phyloP scores from a whole-genome alignment of 2,888 invertebrate species.

The Tetranychus truncatus region DNA sequence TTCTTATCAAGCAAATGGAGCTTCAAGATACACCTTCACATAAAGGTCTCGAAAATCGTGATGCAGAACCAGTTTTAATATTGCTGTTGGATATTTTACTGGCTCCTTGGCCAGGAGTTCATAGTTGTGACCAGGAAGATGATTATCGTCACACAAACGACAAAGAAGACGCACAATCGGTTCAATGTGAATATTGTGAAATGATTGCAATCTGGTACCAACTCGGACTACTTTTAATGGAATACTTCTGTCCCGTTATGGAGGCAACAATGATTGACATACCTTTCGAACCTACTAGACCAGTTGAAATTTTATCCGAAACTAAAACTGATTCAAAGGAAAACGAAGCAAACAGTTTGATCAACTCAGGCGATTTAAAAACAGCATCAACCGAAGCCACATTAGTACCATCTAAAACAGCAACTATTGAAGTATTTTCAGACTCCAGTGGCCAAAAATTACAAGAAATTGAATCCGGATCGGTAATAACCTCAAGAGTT shows the following conservation, averaged over 20 bases:
- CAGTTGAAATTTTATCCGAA: neutral
- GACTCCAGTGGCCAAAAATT: neutral
- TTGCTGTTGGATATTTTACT: constrained; percentile 55
- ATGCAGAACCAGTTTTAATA: constrained; percentile 50
- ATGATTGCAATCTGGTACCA: constrained; percentile 88
- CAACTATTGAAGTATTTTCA: neutral
- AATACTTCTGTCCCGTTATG: constrained; percentile 55
- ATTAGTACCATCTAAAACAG: neutral
- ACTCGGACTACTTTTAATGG: constrained; percentile 56
- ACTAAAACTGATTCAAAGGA: neutral
- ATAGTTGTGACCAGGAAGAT: constrained; percentile 34
- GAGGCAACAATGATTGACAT: constrained; percentile 51
- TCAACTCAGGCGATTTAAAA: neutral
- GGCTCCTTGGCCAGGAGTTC: constrained; percentile 50
- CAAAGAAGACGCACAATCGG: constrained; percentile 29
- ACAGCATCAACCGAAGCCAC: neutral
- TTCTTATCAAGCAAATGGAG: constrained; percentile 80
- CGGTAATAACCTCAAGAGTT: neutral
- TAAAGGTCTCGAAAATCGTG: constrained; percentile 53
- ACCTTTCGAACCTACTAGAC: constrained; percentile 1
- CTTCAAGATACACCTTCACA: constrained; percentile 64
- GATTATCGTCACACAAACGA: neutral
- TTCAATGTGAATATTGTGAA: constrained; percentile 77
- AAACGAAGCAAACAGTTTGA: neutral
- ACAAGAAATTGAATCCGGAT: neutral